phyloP scores from a whole-genome alignment of 2,797 vertebrate species.

The Linurgus olivaceus region DNA sequence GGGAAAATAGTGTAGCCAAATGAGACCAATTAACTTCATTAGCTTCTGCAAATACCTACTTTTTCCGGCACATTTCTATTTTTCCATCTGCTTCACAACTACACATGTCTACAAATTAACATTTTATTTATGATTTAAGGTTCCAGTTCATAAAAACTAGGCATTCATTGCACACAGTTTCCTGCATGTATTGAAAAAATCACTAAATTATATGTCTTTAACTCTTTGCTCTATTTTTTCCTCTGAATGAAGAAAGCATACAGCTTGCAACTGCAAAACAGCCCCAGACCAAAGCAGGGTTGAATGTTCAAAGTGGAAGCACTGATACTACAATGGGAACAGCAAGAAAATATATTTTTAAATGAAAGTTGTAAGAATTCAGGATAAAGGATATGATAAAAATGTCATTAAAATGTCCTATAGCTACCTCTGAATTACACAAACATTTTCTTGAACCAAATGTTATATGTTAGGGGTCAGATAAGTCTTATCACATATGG shows the following conservation, averaged over 20 bases:
- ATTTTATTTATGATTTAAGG: constrained; percentile 72
- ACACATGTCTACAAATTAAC: constrained; percentile 72
- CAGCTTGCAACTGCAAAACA: not conserved
- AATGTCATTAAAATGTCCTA: not conserved
- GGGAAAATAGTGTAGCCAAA: constrained; percentile 77
- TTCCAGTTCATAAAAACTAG: constrained; percentile 69
- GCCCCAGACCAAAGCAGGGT: not conserved
- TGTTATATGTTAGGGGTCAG: not conserved
- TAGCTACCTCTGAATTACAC: not conserved
- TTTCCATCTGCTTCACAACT: constrained; percentile 76
- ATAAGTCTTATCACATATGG: not conserved
- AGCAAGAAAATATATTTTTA: not conserved
- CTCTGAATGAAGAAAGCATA: not conserved
- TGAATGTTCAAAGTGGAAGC: not conserved
- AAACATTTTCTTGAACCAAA: not conserved
- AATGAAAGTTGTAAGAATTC: not conserved
- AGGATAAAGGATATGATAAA: not conserved
- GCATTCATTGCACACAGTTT: constrained; percentile 32
- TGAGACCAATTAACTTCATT: constrained; percentile 79
- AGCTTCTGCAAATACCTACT: constrained; percentile 78
- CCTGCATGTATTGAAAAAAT: constrained; percentile 37
- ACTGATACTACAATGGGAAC: not conserved
- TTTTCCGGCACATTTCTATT: constrained; percentile 73
- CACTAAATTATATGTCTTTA: not conserved
- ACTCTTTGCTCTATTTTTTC: not conserved